Percentiles rank a stretch among this genome's conserved stretches.
Conservation (phyloP, 2,888 invertebrate species). For the Lordiphosa fenestrarum region DNA sequence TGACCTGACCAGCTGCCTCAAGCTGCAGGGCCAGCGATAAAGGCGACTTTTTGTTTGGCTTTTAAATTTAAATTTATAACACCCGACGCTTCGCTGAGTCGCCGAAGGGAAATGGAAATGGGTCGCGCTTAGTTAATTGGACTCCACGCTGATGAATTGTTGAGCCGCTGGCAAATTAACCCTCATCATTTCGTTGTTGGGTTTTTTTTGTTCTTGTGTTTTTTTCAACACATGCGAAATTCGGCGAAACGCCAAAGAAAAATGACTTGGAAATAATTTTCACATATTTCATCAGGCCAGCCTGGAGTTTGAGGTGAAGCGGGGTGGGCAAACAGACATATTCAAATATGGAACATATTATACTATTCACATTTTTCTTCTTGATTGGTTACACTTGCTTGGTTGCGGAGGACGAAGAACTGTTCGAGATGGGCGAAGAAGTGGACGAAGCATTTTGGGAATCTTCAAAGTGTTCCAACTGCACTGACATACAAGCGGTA, state of each 20-base stretch:
- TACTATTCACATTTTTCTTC: too few relatives aligned
- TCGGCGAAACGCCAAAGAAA: slow-evolving; percentile 3
- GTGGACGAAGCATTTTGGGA: not conserved
- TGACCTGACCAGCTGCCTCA: slow-evolving; percentile 28
- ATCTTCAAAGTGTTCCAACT: not conserved
- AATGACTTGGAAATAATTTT: not conserved
- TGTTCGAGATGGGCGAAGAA: too few relatives aligned
- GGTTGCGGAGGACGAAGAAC: too few relatives aligned
- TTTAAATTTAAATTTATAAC: slow-evolving; percentile 73
- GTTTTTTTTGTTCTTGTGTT: too few relatives aligned
- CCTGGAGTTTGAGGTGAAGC: too few relatives aligned
- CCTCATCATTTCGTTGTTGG: slow-evolving; percentile 53
- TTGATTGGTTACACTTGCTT: too few relatives aligned
- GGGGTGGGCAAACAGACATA: too few relatives aligned
- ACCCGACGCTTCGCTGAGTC: slow-evolving; percentile 20
- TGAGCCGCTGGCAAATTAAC: slow-evolving; percentile 48
- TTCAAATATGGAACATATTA: too few relatives aligned
- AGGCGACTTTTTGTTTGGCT: slow-evolving; percentile 54
- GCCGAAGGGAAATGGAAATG: slow-evolving; percentile 27
- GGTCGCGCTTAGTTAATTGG: slow-evolving; percentile 59
- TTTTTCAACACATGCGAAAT: not conserved
- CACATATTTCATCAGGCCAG: not conserved
- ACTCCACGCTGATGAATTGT: slow-evolving; percentile 39
- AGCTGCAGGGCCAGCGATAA: slow-evolving; percentile 59
- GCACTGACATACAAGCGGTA: not conserved